These are phyloP conservation scores for Cricetomys ansorgei DNA, from an alignment of 2,113 vertebrate genomes.

Conservation along the genomic window DNA sequence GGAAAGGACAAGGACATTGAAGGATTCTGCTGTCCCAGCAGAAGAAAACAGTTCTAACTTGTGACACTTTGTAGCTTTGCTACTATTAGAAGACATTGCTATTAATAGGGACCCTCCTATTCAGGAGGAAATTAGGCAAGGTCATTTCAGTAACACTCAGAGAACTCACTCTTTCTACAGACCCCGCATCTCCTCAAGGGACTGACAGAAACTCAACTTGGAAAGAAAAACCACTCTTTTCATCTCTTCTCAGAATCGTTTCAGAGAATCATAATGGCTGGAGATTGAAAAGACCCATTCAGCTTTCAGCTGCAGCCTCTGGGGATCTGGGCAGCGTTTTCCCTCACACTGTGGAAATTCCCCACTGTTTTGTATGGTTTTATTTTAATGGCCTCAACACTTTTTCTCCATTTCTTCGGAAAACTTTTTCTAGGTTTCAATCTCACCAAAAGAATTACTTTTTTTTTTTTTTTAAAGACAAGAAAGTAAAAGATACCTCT, in stretches of 20 bases:
- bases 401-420: conserved; percentile 29
- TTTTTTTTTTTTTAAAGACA: conserved; percentile 39
- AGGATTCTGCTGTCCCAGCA: conserved; percentile 57
- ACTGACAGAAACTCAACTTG: conserved; percentile 63
- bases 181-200: conserved; percentile 71
- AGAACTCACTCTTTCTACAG: conserved; percentile 69
- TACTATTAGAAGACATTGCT: conserved; percentile 63
- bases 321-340: conserved; percentile 60
- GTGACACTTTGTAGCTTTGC: conserved; percentile 60
- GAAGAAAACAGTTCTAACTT: conserved; percentile 62
- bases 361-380: conserved; percentile 67
- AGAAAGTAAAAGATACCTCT: conserved; percentile 51
- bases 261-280: conserved; percentile 67
- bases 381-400: conserved; percentile 68
- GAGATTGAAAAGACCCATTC: conserved; percentile 76
- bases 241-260: conserved; percentile 70
- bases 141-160: conserved; percentile 70
- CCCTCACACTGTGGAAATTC: conserved; percentile 55
- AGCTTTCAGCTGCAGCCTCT: conserved; percentile 44
- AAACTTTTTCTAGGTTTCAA: conserved; percentile 56
- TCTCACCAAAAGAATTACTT: conserved; percentile 50
- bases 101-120: conserved; percentile 72
- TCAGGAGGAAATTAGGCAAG: conserved; percentile 75
- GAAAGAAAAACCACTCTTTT: conserved; percentile 69
- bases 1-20: conserved; percentile 67